Base-by-base conservation (phyloP, 2,888 invertebrate species). In the Metellina segmentata region DNA sequence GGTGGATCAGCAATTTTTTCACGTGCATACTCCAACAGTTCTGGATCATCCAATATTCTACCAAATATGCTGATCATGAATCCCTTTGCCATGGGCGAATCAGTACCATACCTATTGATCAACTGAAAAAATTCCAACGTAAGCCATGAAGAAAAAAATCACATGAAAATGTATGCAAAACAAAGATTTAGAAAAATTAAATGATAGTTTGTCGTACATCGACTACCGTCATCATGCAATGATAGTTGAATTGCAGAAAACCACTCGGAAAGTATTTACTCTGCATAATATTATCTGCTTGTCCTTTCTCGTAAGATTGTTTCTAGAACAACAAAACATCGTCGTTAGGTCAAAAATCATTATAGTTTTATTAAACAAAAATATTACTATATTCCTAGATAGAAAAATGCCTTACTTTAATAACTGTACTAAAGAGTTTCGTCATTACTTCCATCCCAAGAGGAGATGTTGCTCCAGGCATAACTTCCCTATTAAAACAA, bases 141-240 rank as follows among this genome's bases (percentile, higher is more conserved):
- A 34, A 34, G 4, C 34, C 34, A 34, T 34, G 34, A 34, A 34
- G 34, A 34, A 34, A n/a, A 34, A 34, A 34, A 34, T 1, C 34
- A 34, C 1, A 34, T 34, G 1, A 34, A 34, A 34, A 34, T 34
- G 34, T 4, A 34, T 2, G 34, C 34, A 34, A 34, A n/a, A n/a
- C n/a, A n/a, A 96, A 0, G 97, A 97, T 86, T 90, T 13, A 5
- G 9, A 77, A 82, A 13, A 77, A 87, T 19, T 6, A 81, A 19
- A 34, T 11, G 13, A 19, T 11, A 61, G 16, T 83, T 74, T 48
- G 13, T 49, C 72, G 79, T n/a, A 87, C 87, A 51, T 87, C 87
- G 13, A 34, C n/a, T 1, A 81, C 81, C 8, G 53, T n/a, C 48
- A 72, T n/a, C 34, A 70, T 70, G 48, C 79, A 19, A n/a, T 81